Base-by-base conservation (phyloP, 1,140 invertebrate genomes). In the Theocolax elegans region DNA sequence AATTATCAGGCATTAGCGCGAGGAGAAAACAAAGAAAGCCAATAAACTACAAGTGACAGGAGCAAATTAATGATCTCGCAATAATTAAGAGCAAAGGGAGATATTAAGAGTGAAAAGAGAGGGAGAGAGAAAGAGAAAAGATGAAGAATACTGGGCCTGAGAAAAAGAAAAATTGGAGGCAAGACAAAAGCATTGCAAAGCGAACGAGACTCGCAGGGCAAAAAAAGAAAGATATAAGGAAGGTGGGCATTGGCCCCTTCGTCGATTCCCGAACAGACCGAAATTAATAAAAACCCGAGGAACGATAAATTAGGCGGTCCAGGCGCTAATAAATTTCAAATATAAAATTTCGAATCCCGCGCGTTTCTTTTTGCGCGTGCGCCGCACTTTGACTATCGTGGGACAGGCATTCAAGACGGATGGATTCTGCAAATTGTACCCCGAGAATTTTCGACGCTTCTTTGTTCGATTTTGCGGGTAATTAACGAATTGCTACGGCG, bases 221-320 rank as follows among this genome's bases (percentile, higher is more conserved):
- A 49, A 35, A 48, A 23, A 38, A 49, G 49, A 44, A 56, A 23
- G 46, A 56, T 23, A 46, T 12, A n/a, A 1, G 3, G 44, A 3
- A 58, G 44, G 19, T 29, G 51, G 40, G 40, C 44, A 31, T 62
- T 58, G 53, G 62, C 48, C 21, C 59, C 44, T 56, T 59, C 60
- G 71, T 72, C 71, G 75, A 74, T 72, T 72, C 70, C 44, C 69
- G 72, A 78, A 74, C 74, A 75, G 73, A 67, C 10, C 74, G 74
- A 78, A 77, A 78, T 78, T 78, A 78, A 77, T 78, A 78, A 78
- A 78, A 78, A 78, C 71, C 76, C 75, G 75, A 77, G 72, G 72
- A 75, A 75, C 77, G 77, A 78, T 78, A 78, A 78, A 78, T 78
- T 77, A 76, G 74, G 67, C 71, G 10, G 31, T 10, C 31, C 10